Evolutionary conservation across 2,888 invertebrate genomes (phyloP).

Genomic region (Aradus depressus): DNA sequence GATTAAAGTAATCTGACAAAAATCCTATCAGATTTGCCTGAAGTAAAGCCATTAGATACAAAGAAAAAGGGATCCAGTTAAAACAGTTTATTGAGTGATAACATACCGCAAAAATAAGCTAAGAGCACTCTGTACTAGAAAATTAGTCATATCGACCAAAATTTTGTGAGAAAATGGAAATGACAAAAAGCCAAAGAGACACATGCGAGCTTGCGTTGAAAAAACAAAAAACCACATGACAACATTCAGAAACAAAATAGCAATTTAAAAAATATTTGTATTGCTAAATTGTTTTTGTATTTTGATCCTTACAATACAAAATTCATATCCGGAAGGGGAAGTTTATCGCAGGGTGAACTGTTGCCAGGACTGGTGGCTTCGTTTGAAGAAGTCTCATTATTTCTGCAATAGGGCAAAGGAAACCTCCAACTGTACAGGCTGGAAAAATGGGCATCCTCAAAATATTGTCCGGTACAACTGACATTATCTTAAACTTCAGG

Average conservation of each 20-base stretch:
- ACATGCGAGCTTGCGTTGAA: constrained; percentile 22
- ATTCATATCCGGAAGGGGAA: constrained; percentile 38
- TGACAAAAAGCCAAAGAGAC: constrained; percentile 17
- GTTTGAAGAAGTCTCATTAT: constrained; percentile 63
- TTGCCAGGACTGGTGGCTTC: constrained; percentile 32
- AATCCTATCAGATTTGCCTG: background rate
- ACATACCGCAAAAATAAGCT: background rate
- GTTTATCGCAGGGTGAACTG: constrained; percentile 39
- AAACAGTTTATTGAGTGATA: background rate
- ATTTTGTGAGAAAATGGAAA: constrained; percentile 16
- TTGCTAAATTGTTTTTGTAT: too few species aligned
- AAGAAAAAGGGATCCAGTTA: background rate
- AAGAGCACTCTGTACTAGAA: background rate
- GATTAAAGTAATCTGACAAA: too few species aligned
- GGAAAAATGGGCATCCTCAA: constrained; percentile 11
- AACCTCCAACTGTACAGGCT: constrained; percentile 86
- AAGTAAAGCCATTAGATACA: background rate
- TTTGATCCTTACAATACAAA: constrained; percentile 33
- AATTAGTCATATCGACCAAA: constrained; percentile 6
- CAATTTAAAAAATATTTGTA: constrained; percentile 14
- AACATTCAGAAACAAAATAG: constrained; percentile 23
- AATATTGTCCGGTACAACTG: background rate
- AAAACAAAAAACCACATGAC: constrained; percentile 24
- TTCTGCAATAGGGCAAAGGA: constrained; percentile 93
- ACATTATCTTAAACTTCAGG: constrained; percentile 14